Base-by-base conservation (phyloP, 2,113 vertebrate genomes). In the Paratilapia polleni region DNA sequence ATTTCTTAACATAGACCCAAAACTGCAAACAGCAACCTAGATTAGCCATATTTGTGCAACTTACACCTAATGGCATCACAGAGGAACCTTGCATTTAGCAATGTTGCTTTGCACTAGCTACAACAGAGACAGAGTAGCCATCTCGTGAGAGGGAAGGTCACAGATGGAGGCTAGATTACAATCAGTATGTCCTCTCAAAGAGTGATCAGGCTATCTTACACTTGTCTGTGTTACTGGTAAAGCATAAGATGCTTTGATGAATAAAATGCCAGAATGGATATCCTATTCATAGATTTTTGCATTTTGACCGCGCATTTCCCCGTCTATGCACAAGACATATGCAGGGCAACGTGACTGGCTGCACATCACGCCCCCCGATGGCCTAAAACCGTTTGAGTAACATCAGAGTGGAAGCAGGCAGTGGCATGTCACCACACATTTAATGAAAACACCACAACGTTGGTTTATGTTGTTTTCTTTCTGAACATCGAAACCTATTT, bases 261-360 rank as follows among this genome's bases (percentile, higher is more conserved):
- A 1, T 38, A 2, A n/a, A 56, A 59, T 20, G 34, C 4, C 1
- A 8, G 31, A 66, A 56, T 20, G 12, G 4, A 17, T 79, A 56
- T 26, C 4, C 47, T 3, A 20, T 43, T n/a, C 26, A 57, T 85
- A 26, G n/a, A 76, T 57, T 12, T 41, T 19, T 47, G 66, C 38
- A 41, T 15, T 47, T 22, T 56, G 20, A 34, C 2, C 0, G 1
- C 63, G 84, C 49, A 59, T 54, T 4, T 17, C 8, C 9, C 19
- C 41, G 13, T 59, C 15, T 31, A 19, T 49, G 49, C 57, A 19
- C 15, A 59, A 54, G 73, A 78, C 78, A 63, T 78, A 84, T 64
- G 84, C 77, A 81, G 77, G 8, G 63, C 76, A 86, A 93, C 93
- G 92, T 93, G 94, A 92, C 87, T 12, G 31, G 24, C 49, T 78